phyloP scores from a whole-genome alignment of 2,113 vertebrate species.

The Trochalopteron elliotii region DNA sequence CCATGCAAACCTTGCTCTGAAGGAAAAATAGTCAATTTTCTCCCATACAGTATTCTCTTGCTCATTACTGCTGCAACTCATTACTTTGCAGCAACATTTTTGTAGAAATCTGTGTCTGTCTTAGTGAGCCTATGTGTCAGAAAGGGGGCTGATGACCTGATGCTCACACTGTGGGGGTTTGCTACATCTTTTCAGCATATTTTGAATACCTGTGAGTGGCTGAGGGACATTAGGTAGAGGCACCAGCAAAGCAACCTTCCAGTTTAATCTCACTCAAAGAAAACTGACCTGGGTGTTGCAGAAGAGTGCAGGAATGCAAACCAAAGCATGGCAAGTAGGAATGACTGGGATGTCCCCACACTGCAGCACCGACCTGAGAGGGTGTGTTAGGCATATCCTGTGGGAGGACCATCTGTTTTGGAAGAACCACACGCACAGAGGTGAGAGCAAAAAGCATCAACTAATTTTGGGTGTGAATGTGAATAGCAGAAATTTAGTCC shows the following conservation, averaged over 20 bases:
- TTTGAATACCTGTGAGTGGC: neutral
- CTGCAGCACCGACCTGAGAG: neutral
- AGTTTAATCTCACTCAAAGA: neutral
- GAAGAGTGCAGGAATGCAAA: neutral
- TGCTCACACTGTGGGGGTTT: neutral
- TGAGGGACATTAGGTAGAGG: neutral
- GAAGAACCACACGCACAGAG: neutral
- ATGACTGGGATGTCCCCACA: neutral
- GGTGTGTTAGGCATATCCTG: neutral
- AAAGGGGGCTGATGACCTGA: neutral
- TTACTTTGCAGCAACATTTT: neutral
- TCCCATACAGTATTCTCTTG: neutral
- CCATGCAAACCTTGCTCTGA: neutral
- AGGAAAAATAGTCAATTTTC: neutral
- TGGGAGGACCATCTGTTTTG: neutral
- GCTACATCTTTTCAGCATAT: neutral
- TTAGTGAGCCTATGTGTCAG: accelerated
- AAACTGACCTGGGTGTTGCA: neutral
- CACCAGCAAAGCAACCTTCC: neutral
- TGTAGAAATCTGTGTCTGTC: neutral
- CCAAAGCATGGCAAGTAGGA: accelerated
- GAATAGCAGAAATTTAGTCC: neutral
- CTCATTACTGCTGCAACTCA: neutral
- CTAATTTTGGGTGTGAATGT: neutral
- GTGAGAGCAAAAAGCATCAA: neutral